Percentiles rank a stretch among this genome's conserved stretches.
phyloP scores from a whole-genome alignment of 1,140 invertebrate genomes.

The Stegodyphus mimosarum region DNA sequence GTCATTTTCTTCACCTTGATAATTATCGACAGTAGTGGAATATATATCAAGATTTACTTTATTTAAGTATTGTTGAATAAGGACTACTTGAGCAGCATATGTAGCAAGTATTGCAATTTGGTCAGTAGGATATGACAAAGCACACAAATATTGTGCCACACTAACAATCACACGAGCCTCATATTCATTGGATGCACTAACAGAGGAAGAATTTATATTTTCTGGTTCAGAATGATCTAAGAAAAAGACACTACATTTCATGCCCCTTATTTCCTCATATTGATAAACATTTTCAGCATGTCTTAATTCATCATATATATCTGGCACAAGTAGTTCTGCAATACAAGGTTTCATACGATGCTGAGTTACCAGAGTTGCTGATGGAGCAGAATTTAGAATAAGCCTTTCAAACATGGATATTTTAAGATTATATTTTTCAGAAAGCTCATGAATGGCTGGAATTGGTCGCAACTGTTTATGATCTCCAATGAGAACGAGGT shows the following conservation, averaged over 20 bases:
- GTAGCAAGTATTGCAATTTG: slow-evolving; percentile 77
- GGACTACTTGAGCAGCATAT: slow-evolving; percentile 73
- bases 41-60: slow-evolving; percentile 61
- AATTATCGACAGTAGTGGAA: slow-evolving; percentile 82
- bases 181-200: slow-evolving; percentile 69
- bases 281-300: slow-evolving; percentile 64
- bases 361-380: slow-evolving; percentile 54
- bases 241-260: slow-evolving; percentile 62
- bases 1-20: slow-evolving; percentile 86
- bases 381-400: slow-evolving; percentile 64
- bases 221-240: slow-evolving; percentile 61
- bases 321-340: slow-evolving; percentile 57
- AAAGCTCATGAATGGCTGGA: slow-evolving; percentile 67
- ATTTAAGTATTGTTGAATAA: slow-evolving; percentile 49
- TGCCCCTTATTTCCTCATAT: slow-evolving; percentile 65
- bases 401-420: slow-evolving; percentile 69
- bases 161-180: slow-evolving; percentile 74
- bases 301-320: slow-evolving; percentile 65
- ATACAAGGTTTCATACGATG: slow-evolving; percentile 62
- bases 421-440: slow-evolving; percentile 67
- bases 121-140: slow-evolving; percentile 72
- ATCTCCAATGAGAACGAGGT: slow-evolving; percentile 83
- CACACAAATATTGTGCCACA: slow-evolving; percentile 74
- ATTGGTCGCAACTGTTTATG: slow-evolving; percentile 71
- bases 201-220: slow-evolving; percentile 3